These are phyloP conservation scores for Scopus umbretta DNA, from an alignment of 2,113 vertebrate species.

Conservation along the genomic window DNA sequence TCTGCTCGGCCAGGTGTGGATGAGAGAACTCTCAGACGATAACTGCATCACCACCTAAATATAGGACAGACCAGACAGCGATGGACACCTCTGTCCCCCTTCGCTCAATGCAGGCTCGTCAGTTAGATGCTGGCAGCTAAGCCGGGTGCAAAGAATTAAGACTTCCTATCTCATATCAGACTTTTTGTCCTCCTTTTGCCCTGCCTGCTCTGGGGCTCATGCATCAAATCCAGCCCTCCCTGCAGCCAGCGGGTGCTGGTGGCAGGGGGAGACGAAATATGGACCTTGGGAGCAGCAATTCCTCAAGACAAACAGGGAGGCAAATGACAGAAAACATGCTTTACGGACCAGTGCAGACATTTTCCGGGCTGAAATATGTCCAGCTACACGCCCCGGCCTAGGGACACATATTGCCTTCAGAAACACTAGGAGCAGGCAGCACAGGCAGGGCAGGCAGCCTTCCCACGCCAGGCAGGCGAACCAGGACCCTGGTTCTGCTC, in stretches of 20 bases:
- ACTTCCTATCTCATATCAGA: not conserved
- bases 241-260: not conserved
- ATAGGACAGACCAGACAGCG: rapidly evolving
- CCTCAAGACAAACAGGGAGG: not conserved
- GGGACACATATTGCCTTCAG: not conserved
- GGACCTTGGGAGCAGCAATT: not conserved
- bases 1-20: not conserved
- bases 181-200: not conserved
- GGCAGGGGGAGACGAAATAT: not conserved
- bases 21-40: not conserved
- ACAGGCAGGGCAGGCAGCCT: not conserved
- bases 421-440: not conserved
- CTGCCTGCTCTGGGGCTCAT: not conserved
- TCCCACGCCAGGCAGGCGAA: not conserved
- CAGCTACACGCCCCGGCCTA: not conserved
- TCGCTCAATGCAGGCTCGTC: rapidly evolving
- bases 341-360: not conserved
- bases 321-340: not conserved
- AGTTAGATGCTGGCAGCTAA: not conserved
- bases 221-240: not conserved
- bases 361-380: not conserved
- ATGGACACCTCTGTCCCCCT: not conserved
- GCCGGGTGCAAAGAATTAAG: not conserved
- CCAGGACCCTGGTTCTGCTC: not conserved
- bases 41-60: not conserved